Base-by-base conservation (phyloP, 2,113 vertebrate species). In the Pygathrix nemaeus region DNA sequence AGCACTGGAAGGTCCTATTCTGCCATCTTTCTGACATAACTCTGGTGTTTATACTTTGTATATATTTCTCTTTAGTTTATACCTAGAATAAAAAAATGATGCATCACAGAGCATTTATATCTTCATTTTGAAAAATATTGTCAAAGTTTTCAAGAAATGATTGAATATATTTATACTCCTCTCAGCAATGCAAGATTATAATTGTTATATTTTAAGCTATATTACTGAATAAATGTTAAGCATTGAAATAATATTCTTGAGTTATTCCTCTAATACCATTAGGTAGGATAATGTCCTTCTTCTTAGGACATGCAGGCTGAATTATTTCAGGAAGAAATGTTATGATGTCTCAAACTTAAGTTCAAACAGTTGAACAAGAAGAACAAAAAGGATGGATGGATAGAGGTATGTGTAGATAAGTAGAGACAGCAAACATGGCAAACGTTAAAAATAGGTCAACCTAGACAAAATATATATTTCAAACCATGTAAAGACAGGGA, bases 41-140 rank as follows among this genome's bases (percentile, higher is more conserved):
- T 52, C 48, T 72, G 35, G 17, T 87, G n/a, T 72, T 87, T 72
- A 20, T 30, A 30, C 27, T 55, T 13, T 72, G 8, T 8, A 40
- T 75, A 38, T 20, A 94, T 84, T 97, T 94, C 16, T 91, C 43
- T 70, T 52, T 35, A 55, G 32, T 88, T 83, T 91, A 88, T 57
- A 64, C 30, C n/a, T 79, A 66, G 55, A 50, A 45, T 86, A 66
- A 81, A 80, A 81, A 23, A 68, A 64, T 40, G 43, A 61, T 66
- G 16, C 27, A 5, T 40, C 32, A 78, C 59, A 88, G 55, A 45
- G 38, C 38, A 93, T 78, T 78, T 88, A 48, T 8, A 72, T 70
- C 17, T 75, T 68, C n/a, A 35, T 7, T 80, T 90, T 86, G 55
- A 64, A 66, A 73, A 66, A 90, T 64, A 75, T 5, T 68, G 66